These are phyloP conservation scores for Pseudococcus longispinus DNA, from an alignment of 2,888 invertebrate genomes.

Conservation along the genomic window DNA sequence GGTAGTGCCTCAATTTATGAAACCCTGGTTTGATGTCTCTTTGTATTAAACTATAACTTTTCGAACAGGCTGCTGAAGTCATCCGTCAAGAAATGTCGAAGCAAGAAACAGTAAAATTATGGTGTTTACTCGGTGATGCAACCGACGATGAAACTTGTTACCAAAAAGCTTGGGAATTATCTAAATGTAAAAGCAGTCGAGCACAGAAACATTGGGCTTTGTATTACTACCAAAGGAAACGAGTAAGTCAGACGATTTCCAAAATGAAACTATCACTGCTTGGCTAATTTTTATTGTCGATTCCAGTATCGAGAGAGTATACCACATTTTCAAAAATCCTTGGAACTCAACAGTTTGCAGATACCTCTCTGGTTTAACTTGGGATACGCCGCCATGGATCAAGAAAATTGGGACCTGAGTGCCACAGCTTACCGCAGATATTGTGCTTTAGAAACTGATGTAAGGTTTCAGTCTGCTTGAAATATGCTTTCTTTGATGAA, in stretches of 20 bases:
- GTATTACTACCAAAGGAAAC: conserved; percentile 75
- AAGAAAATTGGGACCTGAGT: conserved; percentile 81
- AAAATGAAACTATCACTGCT: neutral
- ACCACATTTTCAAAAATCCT: conserved; percentile 80
- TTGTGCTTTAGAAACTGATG: conserved; percentile 81
- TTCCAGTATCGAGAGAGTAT: conserved; percentile 74
- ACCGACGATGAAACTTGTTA: conserved; percentile 80
- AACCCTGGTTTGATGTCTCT: neutral
- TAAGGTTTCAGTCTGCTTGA: neutral
- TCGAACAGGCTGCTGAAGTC: conserved; percentile 79
- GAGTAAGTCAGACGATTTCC: conserved; percentile 61
- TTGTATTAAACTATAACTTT: neutral
- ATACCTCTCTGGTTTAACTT: conserved; percentile 84
- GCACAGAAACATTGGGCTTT: conserved; percentile 90
- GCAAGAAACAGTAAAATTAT: conserved; percentile 82
- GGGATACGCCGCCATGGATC: conserved; percentile 82
- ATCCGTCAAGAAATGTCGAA: conserved; percentile 76
- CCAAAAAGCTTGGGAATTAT: conserved; percentile 90
- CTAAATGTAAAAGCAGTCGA: conserved; percentile 78
- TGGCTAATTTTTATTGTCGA: neutral
- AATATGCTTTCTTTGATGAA: neutral
- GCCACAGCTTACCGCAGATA: conserved; percentile 86
- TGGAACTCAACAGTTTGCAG: conserved; percentile 87
- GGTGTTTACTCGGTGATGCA: conserved; percentile 90
- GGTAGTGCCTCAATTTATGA: conserved; percentile 61